Percentiles rank a stretch among this genome's conserved stretches.
phyloP scores from a whole-genome alignment of 2,113 vertebrate genomes.

The Lasiurus borealis region DNA sequence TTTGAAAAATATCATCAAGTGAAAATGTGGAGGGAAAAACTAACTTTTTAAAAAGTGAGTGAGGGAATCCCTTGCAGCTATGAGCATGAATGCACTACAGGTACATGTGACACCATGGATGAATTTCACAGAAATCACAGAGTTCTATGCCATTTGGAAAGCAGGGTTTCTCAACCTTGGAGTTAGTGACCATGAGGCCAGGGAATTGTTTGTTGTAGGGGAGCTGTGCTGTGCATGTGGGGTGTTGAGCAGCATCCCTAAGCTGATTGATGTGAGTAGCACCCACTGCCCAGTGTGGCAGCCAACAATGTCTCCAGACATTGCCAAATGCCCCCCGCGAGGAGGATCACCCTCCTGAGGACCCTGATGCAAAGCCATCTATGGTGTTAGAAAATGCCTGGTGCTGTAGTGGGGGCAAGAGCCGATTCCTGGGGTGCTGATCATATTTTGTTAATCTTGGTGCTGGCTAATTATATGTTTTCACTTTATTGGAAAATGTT shows the following conservation, averaged over 20 bases:
- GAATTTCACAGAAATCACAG: background rate
- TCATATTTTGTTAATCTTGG: background rate
- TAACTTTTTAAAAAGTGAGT: background rate
- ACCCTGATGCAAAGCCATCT: background rate
- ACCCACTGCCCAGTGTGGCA: background rate
- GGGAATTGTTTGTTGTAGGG: background rate
- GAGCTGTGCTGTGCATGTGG: background rate
- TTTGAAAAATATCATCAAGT: background rate
- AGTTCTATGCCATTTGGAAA: background rate
- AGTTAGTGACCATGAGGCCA: background rate
- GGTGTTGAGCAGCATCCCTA: background rate
- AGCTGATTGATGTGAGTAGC: background rate
- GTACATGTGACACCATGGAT: fast-evolving
- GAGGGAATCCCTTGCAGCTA: background rate
- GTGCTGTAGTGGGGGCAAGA: background rate
- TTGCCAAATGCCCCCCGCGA: background rate
- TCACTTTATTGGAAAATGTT: slow-evolving; percentile 10
- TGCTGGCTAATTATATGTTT: background rate
- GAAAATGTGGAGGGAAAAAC: background rate
- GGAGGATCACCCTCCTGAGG: background rate
- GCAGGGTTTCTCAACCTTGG: background rate
- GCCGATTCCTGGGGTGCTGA: background rate
- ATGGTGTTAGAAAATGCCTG: background rate
- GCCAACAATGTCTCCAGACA: background rate
- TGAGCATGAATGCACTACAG: background rate